Percentiles rank a stretch among this genome's conserved stretches.
Conservation (phyloP, 2,113 vertebrate species). For the Cyanocitta stelleri region DNA sequence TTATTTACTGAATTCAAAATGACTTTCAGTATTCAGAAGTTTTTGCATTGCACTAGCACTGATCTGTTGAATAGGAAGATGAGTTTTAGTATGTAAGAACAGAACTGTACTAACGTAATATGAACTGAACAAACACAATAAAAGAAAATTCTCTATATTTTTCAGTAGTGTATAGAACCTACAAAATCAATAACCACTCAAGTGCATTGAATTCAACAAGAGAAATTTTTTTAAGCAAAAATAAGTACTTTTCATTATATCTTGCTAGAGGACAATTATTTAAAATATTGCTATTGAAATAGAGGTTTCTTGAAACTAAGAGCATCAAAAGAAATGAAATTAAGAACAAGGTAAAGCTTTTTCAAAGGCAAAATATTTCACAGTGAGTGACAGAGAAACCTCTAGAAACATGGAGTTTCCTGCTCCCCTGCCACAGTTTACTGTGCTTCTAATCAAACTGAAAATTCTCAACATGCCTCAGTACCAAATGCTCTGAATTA, state of each 20-base stretch:
- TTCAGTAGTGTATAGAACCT: neutral
- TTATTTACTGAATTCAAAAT: neutral
- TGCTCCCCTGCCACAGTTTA: neutral
- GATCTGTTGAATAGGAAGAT: neutral
- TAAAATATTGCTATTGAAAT: neutral
- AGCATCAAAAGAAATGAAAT: neutral
- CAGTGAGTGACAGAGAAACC: neutral
- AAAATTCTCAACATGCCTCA: neutral
- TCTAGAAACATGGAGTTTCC: neutral
- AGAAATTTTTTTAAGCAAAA: neutral
- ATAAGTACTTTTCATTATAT: neutral
- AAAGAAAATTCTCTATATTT: neutral
- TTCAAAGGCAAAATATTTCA: neutral
- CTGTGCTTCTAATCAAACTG: neutral
- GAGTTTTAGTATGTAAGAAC: neutral
- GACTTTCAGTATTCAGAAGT: neutral
- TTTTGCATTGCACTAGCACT: neutral
- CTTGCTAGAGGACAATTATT: neutral
- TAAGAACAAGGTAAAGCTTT: neutral
- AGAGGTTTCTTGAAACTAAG: neutral
- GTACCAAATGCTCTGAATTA: neutral
- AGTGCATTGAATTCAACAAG: neutral
- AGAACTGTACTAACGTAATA: neutral
- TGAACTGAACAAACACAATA: neutral
- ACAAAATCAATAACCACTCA: neutral